Base-by-base conservation (phyloP, 2,113 vertebrate genomes). In the Pterocles gutturalis region DNA sequence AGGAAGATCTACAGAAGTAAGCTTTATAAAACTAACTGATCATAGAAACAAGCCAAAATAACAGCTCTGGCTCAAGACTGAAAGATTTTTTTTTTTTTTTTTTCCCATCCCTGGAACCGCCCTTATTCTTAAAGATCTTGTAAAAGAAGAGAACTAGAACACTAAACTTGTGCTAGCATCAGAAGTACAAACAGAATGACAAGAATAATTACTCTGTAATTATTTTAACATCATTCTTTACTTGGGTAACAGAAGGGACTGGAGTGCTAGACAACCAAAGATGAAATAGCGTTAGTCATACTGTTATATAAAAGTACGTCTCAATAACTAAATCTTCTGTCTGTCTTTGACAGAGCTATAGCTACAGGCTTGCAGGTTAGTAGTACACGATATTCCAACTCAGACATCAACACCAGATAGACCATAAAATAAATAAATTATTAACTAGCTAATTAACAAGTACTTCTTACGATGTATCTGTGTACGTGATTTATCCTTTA, bases 211-310 rank as follows among this genome's bases (percentile, higher is more conserved):
- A 49, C n/a, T 21, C 34, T 70, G 20, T 53, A 79, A 51, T 92
- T 91, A 75, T 77, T 95, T 88, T 66, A 69, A 53, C 57, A 13
- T 62, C 22, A 66, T 22, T 73, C 25, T 31, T 75, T 51, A 21
- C 17, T 62, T 29, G 38, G 29, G 28, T 77, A 73, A 34, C 29
- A 65, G 54, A 76, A 89, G 58, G 12, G 38, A 69, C 60, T 81
- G 31, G 21, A 77, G 25, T 29, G n/a, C 76, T 86, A 83, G 64
- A 86, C n/a, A 75, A 31, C 13, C 24, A 66, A 62, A 90, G 15
- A 80, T 73, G 60, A 90, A 96, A 87, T 51, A 78, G 9, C 22
- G 41, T 88, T 69, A 85, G 24, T 65, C 85, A 83, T 79, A n/a
- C 18, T 61, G 7, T 83, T 80, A 18, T 29, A 48, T 38, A 80